Evolutionary conservation across 2,888 invertebrate genomes (phyloP).

Genomic region (Protophormia terraenovae): DNA sequence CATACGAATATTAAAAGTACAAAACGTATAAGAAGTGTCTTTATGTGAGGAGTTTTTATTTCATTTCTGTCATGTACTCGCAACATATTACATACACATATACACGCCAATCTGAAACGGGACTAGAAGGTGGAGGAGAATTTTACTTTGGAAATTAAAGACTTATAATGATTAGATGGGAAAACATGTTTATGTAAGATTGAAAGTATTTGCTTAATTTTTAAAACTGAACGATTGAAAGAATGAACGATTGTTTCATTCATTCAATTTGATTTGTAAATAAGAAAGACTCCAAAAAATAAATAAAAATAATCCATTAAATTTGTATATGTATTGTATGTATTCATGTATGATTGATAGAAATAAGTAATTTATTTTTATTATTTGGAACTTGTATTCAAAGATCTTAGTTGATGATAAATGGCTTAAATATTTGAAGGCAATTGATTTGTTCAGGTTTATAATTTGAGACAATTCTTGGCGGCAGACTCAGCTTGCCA

Average conservation of each 20-base stretch:
- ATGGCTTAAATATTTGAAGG: conserved; percentile 12
- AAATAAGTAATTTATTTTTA: not conserved
- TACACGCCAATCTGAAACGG: not conserved
- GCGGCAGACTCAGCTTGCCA: not conserved
- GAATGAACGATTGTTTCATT: conserved; percentile 31
- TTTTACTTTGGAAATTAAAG: conserved; percentile 51
- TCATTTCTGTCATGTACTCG: conserved; percentile 30
- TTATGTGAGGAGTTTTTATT: conserved; percentile 31
- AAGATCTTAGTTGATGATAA: conserved; percentile 16
- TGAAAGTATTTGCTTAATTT: conserved; percentile 29
- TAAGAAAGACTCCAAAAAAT: not conserved
- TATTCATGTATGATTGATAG: not conserved
- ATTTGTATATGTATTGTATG: not conserved
- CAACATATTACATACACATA: not conserved
- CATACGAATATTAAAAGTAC: not conserved
- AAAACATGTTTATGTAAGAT: conserved; percentile 52
- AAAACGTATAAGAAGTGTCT: conserved; percentile 21
- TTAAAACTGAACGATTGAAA: conserved; percentile 4
- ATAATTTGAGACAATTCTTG: not conserved
- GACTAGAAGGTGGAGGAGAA: not conserved
- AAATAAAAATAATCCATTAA: conserved; percentile 27
- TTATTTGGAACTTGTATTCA: not conserved
- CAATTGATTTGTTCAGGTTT: not conserved
- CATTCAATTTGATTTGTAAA: conserved; percentile 17
- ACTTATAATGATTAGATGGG: conserved; percentile 44